These are phyloP conservation scores for Sternotherus odoratus DNA, from an alignment of 2,797 vertebrate species.

Conservation along the genomic window DNA sequence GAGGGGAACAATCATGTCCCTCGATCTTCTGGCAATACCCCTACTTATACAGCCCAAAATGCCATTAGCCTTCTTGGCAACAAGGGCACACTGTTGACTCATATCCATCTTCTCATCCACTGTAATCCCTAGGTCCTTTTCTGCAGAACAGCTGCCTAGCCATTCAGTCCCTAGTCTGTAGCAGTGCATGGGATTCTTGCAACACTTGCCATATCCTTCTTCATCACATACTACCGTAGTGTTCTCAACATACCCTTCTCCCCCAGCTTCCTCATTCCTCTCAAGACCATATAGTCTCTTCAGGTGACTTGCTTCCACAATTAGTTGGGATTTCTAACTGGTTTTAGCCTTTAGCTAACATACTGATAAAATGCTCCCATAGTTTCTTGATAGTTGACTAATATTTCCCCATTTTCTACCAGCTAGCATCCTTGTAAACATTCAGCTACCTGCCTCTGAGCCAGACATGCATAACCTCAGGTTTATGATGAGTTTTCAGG, in stretches of 20 bases:
- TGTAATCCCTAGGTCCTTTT: too few species aligned
- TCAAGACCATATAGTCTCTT: background rate
- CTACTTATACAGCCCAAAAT: too few species aligned
- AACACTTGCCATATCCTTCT: background rate
- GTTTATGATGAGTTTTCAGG: background rate
- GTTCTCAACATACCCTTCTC: background rate
- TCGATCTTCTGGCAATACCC: too few species aligned
- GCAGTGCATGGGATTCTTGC: too few species aligned
- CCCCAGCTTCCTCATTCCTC: background rate
- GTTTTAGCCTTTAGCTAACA: background rate
- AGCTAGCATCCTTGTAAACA: background rate
- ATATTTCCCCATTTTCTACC: background rate
- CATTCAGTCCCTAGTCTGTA: too few species aligned
- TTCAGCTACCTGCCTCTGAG: background rate
- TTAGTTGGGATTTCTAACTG: background rate
- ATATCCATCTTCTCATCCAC: too few species aligned
- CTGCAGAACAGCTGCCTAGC: too few species aligned
- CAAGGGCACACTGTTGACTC: too few species aligned
- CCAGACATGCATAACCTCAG: background rate
- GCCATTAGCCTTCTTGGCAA: too few species aligned
- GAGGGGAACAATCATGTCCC: too few species aligned
- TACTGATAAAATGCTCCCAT: background rate
- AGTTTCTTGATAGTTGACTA: background rate
- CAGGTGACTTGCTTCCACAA: background rate
- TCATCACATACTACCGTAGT: background rate